These are phyloP conservation scores for Neoitamus cyanurus DNA, from an alignment of 2,888 invertebrate genomes.

Conservation along the genomic window DNA sequence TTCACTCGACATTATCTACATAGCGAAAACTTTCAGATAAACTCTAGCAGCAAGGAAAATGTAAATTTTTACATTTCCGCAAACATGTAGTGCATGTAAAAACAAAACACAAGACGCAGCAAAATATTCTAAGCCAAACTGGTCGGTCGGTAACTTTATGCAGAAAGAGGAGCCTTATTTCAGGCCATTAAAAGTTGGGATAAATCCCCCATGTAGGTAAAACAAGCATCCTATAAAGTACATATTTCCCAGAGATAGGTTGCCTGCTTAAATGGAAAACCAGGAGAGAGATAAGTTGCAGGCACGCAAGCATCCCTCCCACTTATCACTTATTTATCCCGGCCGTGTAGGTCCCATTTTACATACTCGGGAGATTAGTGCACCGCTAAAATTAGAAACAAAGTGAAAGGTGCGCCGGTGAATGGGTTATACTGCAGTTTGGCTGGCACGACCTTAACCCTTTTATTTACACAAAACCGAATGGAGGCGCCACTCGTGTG, in stretches of 20 bases:
- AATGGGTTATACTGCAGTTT: neutral
- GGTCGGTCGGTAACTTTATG: neutral
- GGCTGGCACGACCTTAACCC: neutral
- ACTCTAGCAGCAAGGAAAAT: neutral
- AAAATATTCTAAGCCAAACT: neutral
- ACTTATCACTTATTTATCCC: slow-evolving; percentile 1
- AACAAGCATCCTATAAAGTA: neutral
- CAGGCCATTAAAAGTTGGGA: neutral
- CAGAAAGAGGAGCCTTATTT: neutral
- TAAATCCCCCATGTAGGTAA: neutral
- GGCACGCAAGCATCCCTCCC: neutral
- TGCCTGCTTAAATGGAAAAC: neutral
- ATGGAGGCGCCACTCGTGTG: neutral
- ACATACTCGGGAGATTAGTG: neutral
- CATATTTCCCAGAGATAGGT: neutral
- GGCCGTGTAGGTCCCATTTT: neutral
- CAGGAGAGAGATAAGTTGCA: neutral
- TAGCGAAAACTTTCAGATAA: neutral
- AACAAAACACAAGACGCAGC: neutral
- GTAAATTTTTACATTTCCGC: neutral
- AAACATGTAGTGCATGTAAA: neutral
- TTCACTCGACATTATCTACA: neutral
- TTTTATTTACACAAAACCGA: neutral
- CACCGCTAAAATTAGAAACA: neutral
- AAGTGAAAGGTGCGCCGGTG: neutral